Conservation (phyloP, 1,140 invertebrate genomes). For the Bombus sibiricus region DNA sequence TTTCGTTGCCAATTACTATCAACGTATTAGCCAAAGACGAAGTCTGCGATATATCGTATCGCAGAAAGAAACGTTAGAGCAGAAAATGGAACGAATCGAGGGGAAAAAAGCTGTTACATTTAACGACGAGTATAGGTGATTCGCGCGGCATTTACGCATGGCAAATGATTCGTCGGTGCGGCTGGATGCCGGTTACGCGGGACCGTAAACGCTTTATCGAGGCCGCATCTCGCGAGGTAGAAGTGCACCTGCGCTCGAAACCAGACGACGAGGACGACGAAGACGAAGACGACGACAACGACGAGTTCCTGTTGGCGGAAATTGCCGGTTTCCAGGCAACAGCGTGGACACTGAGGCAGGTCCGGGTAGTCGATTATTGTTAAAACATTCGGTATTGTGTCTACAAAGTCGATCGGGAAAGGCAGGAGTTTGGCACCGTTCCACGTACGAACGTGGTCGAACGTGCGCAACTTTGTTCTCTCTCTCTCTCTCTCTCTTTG, state of each 20-base stretch:
- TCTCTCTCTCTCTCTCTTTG: neutral
- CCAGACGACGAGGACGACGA: neutral
- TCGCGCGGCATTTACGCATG: constrained; percentile 2
- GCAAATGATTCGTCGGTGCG: constrained; percentile 24
- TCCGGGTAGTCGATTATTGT: constrained; percentile 47
- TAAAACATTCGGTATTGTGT: constrained; percentile 59
- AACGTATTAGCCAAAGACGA: too few species aligned
- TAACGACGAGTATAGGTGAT: neutral
- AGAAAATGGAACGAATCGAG: neutral
- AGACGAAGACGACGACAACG: neutral
- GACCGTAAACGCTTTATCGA: constrained; percentile 23
- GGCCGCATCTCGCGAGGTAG: constrained; percentile 8
- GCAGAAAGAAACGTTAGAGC: too few species aligned
- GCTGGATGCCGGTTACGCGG: neutral
- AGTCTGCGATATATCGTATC: too few species aligned
- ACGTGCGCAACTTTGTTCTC: constrained; percentile 36
- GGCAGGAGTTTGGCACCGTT: neutral
- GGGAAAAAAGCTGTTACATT: neutral
- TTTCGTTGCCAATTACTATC: too few species aligned
- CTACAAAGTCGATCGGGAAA: constrained; percentile 51
- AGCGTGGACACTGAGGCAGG: constrained; percentile 25
- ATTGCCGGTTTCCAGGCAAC: constrained; percentile 15
- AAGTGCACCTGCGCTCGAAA: constrained; percentile 24
- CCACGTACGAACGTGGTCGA: constrained; percentile 8
- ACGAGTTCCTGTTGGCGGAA: constrained; percentile 3